Evolutionary conservation across 64 coral and sea anemone species (phyloP).

Genomic region (Stichodactyla helianthus): DNA sequence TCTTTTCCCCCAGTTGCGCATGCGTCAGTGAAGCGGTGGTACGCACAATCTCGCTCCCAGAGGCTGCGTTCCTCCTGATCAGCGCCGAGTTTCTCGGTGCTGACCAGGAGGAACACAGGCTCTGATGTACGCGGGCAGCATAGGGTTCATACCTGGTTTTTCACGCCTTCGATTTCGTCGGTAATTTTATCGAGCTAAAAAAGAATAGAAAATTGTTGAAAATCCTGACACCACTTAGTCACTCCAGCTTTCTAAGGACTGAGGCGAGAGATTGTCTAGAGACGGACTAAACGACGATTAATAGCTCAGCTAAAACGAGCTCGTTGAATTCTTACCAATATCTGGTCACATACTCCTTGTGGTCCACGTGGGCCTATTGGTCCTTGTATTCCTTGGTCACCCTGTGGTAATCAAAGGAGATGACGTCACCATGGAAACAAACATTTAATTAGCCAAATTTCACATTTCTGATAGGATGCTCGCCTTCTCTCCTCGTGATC

Average conservation of each 20-base stretch:
- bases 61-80: too few relatives aligned
- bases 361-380: background rate
- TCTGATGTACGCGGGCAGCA: too few relatives aligned
- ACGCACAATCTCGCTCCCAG: too few relatives aligned
- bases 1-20: too few relatives aligned
- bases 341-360: slow-evolving; percentile 5
- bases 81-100: too few relatives aligned
- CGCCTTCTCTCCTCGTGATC: background rate
- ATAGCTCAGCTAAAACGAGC: too few relatives aligned
- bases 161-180: background rate
- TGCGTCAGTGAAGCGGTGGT: too few relatives aligned
- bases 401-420: background rate
- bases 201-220: background rate
- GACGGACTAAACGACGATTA: too few relatives aligned
- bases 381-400: slow-evolving; percentile 9
- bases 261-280: too few relatives aligned
- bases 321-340: background rate
- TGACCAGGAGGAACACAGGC: too few relatives aligned
- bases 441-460: background rate
- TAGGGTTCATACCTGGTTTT: background rate
- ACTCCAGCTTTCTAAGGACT: background rate
- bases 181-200: background rate
- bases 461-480: background rate
- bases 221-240: too few relatives aligned
- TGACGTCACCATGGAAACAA: background rate